Conservation (phyloP, 1,140 invertebrate species). For the Magallana gigas region DNA sequence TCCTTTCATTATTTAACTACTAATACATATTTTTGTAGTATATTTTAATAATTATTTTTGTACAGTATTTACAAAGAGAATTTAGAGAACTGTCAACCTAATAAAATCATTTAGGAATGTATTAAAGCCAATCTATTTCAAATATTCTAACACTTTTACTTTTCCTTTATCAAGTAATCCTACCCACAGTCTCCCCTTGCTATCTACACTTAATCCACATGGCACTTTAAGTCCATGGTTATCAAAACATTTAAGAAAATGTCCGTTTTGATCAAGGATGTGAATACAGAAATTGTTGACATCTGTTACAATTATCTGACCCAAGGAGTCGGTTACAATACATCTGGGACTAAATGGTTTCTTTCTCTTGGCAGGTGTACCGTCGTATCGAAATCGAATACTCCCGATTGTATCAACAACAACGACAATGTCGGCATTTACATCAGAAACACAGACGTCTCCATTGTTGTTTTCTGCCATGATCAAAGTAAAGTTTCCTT, state of each 20-base stretch:
- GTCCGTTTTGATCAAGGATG: not conserved
- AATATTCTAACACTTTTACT: not conserved
- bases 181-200: not conserved
- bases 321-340: not conserved
- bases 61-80: too few relatives aligned
- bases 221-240: not conserved
- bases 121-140: not conserved
- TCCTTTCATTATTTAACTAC: too few relatives aligned
- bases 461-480: not conserved
- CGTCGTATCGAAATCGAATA: conserved; percentile 2
- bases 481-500: not conserved
- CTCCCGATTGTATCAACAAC: not conserved
- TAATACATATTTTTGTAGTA: too few relatives aligned
- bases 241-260: not conserved
- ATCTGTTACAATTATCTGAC: not conserved
- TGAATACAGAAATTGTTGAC: not conserved
- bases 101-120: too few relatives aligned
- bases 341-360: not conserved
- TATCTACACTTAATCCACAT: not conserved
- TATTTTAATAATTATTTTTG: too few relatives aligned
- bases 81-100: too few relatives aligned
- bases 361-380: not conserved
- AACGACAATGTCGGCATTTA: not conserved
- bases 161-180: not conserved
- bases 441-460: conserved; percentile 10